Evolutionary conservation across 1,140 invertebrate species (phyloP).

Genomic region (Sinella curviseta): DNA sequence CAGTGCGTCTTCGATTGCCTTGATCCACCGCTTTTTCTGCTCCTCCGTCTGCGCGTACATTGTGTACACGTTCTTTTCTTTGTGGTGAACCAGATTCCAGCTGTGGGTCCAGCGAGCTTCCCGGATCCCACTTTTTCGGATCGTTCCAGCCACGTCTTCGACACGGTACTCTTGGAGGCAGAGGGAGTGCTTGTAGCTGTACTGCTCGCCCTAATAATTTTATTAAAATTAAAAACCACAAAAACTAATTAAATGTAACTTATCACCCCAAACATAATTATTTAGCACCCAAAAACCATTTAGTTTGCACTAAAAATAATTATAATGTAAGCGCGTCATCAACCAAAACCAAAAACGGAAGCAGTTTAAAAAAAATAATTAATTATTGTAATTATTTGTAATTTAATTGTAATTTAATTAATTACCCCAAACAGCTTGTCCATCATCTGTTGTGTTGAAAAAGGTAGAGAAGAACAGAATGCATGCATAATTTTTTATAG

Average conservation of each 20-base stretch:
- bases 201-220: constrained; percentile 76
- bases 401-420: constrained; percentile 23
- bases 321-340: too few species aligned
- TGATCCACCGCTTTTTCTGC: constrained; percentile 84
- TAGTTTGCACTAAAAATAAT: too few species aligned
- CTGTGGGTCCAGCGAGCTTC: constrained; percentile 76
- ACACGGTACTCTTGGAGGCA: constrained; percentile 81
- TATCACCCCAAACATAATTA: constrained; percentile 34
- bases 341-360: not conserved
- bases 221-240: not conserved
- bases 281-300: too few species aligned
- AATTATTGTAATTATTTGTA: not conserved
- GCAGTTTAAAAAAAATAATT: not conserved
- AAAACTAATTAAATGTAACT: constrained; percentile 31
- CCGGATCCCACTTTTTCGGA: constrained; percentile 63
- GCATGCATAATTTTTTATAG: not conserved
- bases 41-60: constrained; percentile 87
- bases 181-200: constrained; percentile 84
- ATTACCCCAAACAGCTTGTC: constrained; percentile 60
- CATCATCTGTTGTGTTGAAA: constrained; percentile 54
- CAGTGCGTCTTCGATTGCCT: constrained; percentile 84
- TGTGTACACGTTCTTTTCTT: constrained; percentile 80
- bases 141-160: constrained; percentile 67
- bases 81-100: constrained; percentile 80
- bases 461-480: constrained; percentile 4